Evolutionary conservation across 1,140 invertebrate species (phyloP), one percentile per base, ranked within the genome.

Genomic region (Philotrypesis tridentata): DNA sequence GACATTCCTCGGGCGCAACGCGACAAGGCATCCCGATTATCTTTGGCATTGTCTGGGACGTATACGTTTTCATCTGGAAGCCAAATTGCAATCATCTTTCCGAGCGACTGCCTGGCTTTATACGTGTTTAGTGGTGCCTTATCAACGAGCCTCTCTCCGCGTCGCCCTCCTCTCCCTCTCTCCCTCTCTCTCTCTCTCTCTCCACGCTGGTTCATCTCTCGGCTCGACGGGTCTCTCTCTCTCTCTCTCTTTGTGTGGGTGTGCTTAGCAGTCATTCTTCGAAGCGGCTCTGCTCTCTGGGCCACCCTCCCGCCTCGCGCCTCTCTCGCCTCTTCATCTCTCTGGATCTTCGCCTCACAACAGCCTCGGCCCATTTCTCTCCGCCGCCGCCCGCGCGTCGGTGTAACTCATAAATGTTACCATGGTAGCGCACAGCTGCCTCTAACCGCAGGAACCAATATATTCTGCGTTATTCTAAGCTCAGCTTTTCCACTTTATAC

Each of bases 81-180:
- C 43, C 60, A 74, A 74, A 74, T 74, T 55, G 72, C 68, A 79
- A 82, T 83, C 70, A 85, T 82, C 63, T 85, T 82, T 78, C 83
- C 48, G 48, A 72, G 37, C 31, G 61, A 55, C 60, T 80, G 63
- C 60, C 33, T 29, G 14, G 68, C 43, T 80, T 73, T 80, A 55
- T 73, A 72, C 29, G 48, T 71, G 67, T 83, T 83, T 70, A 60
- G 27, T 33, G 70, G 82, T 72, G 83, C 84, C 83, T 68, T 82
- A 68, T 81, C 48, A 74, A 74, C 40, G 27, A 60, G 43, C 17
- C 25, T 72, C 21, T 72, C n/a, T n/a, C n/a, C n/a, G n/a, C n/a
- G n/a, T n/a, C n/a, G n/a, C n/a, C n/a, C n/a, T n/a, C n/a, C n/a
- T n/a, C n/a, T n/a, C n/a, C n/a, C n/a, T n/a, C n/a, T n/a, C n/a